Percentiles rank a stretch among this genome's conserved stretches.
phyloP scores from a whole-genome alignment of 2,797 vertebrate species.

The Anguilla megastoma region DNA sequence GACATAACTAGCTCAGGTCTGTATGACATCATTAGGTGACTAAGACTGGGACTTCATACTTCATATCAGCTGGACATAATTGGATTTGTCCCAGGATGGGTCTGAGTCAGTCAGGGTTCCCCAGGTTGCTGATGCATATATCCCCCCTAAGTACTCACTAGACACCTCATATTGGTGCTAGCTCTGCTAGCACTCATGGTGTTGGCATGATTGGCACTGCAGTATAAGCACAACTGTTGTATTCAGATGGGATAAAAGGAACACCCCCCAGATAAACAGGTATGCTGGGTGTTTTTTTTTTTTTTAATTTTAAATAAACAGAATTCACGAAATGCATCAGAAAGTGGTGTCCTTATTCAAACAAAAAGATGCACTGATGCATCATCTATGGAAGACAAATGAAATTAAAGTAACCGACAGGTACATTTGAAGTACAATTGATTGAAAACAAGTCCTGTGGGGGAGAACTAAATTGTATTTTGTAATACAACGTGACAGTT shows the following conservation, averaged over 20 bases:
- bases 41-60: background rate
- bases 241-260: background rate
- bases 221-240: background rate
- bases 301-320: background rate
- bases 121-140: background rate
- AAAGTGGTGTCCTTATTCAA: background rate
- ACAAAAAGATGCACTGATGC: background rate
- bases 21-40: background rate
- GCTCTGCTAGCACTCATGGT: no score
- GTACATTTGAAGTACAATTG: background rate
- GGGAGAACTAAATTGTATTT: conserved; percentile 1
- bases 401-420: background rate
- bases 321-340: background rate
- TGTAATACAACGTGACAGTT: conserved; percentile 11
- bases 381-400: background rate
- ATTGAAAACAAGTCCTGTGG: background rate
- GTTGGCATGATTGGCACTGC: background rate
- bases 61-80: background rate
- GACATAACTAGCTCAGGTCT: background rate
- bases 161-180: background rate
- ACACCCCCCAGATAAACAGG: background rate
- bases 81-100: background rate
- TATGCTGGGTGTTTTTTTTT: background rate
- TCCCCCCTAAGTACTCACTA: background rate
- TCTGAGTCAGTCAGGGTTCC: background rate